A percentile compares a stretch with the other conserved stretches of the same genome.
These are phyloP conservation scores for Calliopum simillimum DNA, from an alignment of 2,888 invertebrate genomes.

Conservation along the genomic window DNA sequence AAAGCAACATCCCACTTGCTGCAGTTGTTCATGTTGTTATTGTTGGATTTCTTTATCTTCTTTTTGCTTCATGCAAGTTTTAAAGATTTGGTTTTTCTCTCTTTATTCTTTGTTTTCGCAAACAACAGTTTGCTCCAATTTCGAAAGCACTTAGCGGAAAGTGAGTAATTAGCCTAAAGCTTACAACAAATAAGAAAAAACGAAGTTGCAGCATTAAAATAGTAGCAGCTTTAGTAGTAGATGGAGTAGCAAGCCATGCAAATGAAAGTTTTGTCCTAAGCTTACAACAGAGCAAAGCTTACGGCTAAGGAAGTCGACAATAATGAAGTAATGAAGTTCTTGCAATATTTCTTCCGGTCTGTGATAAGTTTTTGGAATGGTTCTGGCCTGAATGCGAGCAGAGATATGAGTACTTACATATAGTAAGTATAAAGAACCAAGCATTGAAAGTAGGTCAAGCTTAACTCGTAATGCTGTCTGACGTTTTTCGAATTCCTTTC, in stretches of 20 bases:
- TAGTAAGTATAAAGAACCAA: too few species aligned
- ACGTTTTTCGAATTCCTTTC: too few species aligned
- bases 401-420: too few species aligned
- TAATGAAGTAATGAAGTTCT: slow-evolving; percentile 20
- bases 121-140: slow-evolving; percentile 31
- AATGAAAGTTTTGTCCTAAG: not conserved
- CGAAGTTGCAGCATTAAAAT: not conserved
- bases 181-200: not conserved
- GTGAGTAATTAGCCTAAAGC: slow-evolving; percentile 23
- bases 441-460: too few species aligned
- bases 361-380: too few species aligned
- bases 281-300: not conserved
- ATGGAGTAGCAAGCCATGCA: not conserved
- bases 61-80: not conserved
- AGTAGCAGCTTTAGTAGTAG: not conserved
- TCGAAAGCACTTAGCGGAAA: slow-evolving; percentile 29
- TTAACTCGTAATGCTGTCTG: too few species aligned
- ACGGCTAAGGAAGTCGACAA: slow-evolving; percentile 15
- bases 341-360: slow-evolving; percentile 6
- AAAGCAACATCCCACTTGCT: not conserved
- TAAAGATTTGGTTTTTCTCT: too few species aligned
- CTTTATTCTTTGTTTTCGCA: slow-evolving; percentile 16
- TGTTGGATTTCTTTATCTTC: slow-evolving; percentile 1
- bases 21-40: not conserved
- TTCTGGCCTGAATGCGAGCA: too few species aligned